Percentiles rank a stretch among this genome's conserved stretches.
Conservation (phyloP, 2,113 vertebrate genomes). For the Pluvianellus socialis region DNA sequence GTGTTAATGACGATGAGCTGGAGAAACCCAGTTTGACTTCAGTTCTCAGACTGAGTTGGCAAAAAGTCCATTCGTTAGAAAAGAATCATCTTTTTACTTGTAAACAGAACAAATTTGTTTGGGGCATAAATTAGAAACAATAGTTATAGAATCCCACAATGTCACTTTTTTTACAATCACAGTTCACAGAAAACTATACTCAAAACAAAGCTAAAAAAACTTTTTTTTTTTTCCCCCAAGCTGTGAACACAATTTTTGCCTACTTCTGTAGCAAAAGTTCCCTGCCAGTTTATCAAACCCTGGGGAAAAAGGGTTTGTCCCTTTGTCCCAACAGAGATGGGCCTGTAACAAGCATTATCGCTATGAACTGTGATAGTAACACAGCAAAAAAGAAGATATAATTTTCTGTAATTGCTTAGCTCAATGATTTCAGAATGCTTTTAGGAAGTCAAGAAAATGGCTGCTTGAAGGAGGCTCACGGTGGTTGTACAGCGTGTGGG, state of each 20-base stretch:
- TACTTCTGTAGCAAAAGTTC: background rate
- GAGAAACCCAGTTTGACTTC: background rate
- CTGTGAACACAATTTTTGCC: background rate
- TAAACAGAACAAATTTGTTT: background rate
- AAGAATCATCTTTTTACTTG: background rate
- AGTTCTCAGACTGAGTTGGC: background rate
- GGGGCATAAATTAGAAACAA: background rate
- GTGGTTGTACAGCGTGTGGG: background rate
- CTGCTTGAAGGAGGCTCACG: background rate
- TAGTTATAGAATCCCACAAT: background rate
- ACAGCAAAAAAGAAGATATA: background rate
- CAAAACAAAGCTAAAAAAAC: background rate
- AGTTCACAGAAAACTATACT: background rate
- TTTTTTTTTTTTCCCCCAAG: background rate
- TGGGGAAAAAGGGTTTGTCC: background rate
- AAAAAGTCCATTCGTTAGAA: background rate
- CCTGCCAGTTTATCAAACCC: background rate
- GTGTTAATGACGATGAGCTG: background rate
- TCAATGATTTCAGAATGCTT: background rate
- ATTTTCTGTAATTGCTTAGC: background rate
- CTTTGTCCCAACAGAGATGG: background rate
- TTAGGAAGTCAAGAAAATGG: background rate
- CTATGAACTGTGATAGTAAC: background rate
- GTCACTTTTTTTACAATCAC: background rate
- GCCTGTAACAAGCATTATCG: background rate